Base-by-base conservation (phyloP, 64 coral and sea anemone species). In the Montipora foliosa region DNA sequence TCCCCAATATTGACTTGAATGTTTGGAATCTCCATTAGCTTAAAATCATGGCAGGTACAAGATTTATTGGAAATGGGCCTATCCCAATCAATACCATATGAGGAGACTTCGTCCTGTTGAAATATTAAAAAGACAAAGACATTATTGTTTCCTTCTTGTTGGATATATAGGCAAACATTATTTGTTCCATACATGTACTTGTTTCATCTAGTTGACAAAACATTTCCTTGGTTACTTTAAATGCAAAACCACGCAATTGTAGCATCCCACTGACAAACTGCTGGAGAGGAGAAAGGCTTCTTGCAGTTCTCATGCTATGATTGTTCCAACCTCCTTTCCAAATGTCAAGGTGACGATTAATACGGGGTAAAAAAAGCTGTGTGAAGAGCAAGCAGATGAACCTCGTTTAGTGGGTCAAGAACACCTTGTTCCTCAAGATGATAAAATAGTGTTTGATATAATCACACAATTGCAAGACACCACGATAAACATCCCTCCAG, bases 291-390 rank as follows among this genome's bases (percentile, higher is more conserved):
- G 85, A 73, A 67, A 88, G 48, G 47, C 51, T 88, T 14, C 66
- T 47, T 49, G 68, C 85, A 21, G 77, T 80, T 81, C 89, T 81
- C 25, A 91, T 69, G n/a, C 61, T 19, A 69, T 91, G 89, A 69
- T 69, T 91, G 2, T 80, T 66, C 76, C 37, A 91, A 17, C 89
- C 89, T 68, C 77, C 78, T 81, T 72, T 47, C 57, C 62, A 91
- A 4, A 70, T 77, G 14, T 52, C 8, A 62, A 90, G 52, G 45
- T 90, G 88, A 15, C 22, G 49, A 37, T 90, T 90, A 22, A 89
- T 74, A 21, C 87, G 71, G 10, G 87, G 87, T 5, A 76, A 37
- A 59, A 89, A 89, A 13, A 67, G 15, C 8, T 67, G 62, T 50
- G 76, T 53, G 73, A 19, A 89, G 47, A 25, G 55, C 55, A 84